Evolutionary conservation across 1,140 invertebrate genomes (phyloP).

Genomic region (Arion vulgaris): DNA sequence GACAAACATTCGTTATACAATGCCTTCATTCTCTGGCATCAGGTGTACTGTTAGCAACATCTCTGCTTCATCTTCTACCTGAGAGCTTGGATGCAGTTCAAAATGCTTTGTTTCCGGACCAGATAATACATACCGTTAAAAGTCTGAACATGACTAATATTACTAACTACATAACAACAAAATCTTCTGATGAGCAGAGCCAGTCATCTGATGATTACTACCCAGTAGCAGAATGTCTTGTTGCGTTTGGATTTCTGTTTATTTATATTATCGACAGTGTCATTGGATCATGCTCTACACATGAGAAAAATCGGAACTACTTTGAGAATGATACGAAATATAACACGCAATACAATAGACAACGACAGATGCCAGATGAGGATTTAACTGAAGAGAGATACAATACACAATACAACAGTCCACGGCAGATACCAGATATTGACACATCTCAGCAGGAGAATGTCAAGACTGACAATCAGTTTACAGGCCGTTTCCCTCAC

Average conservation of each 20-base stretch:
- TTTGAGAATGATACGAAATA: no score
- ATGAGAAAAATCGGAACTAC: no score
- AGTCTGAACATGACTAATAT: background rate
- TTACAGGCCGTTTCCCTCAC: no score
- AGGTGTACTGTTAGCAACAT: slow-evolving; percentile 18
- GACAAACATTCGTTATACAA: background rate
- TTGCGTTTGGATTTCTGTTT: slow-evolving; percentile 22
- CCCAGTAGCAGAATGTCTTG: slow-evolving; percentile 19
- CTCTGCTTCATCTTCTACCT: slow-evolving; percentile 13
- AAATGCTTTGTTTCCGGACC: background rate
- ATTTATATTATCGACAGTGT: slow-evolving; percentile 9
- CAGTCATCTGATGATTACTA: background rate
- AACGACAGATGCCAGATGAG: no score
- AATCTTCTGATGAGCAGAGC: background rate
- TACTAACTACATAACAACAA: background rate
- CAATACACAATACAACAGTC: no score
- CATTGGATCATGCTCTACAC: background rate
- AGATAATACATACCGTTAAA: background rate
- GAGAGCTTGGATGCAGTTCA: background rate
- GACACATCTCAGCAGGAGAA: no score
- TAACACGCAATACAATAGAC: no score
- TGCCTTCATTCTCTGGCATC: slow-evolving; percentile 29
- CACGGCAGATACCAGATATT: no score
- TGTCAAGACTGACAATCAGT: no score
- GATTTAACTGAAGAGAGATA: no score